Evolutionary conservation across 2,797 vertebrate genomes (phyloP), one percentile per base, ranked within the genome.

Genomic region (Gymnoscopelus braueri): DNA sequence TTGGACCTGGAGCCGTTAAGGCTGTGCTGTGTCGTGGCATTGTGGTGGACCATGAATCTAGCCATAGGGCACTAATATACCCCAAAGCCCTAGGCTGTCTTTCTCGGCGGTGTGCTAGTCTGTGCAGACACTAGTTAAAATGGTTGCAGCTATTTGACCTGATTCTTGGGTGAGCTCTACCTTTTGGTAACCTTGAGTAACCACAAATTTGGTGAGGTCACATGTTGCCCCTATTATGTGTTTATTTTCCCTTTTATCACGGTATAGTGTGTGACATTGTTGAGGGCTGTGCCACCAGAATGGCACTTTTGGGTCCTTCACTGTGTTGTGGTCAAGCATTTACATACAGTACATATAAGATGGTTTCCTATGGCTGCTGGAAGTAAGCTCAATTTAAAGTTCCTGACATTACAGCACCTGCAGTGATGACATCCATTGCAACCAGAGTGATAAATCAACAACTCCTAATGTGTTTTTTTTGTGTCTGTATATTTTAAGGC

Each of bases 1-100:
- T 90, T 87, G 87, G 86, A 87, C 89, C 88, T 67, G 65, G 78
- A 90, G 90, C 86, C 69, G 62, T 81, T 79, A 78, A 58, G 71
- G 69, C 71, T 73, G 32, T 80, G 71, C 75, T 81, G 51, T 81
- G 76, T 69, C 60, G 5, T 39, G 60, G 69, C 55, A 61, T 85
- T 79, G 80, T 81, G 87, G 83, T 80, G 81, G 74, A 83, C 65
- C 44, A n/a, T 5, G 80, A 80, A 76, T 63, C 71, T 85, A 78
- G 83, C 88, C 83, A 72, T 69, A 63, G 79, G 87, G 69, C 72
- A 54, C 72, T 65, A 62, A 68, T 52, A 72, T 77, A 83, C 63
- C 81, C 68, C 15, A 63, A 79, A 82, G 81, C 84, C 70, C 50
- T 3, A 54, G 79, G 77, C 78, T 78, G 63, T 75, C 70, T 14